Evolutionary conservation across 2,113 vertebrate genomes (phyloP).

Genomic region (Oreotrochilus melanogaster): DNA sequence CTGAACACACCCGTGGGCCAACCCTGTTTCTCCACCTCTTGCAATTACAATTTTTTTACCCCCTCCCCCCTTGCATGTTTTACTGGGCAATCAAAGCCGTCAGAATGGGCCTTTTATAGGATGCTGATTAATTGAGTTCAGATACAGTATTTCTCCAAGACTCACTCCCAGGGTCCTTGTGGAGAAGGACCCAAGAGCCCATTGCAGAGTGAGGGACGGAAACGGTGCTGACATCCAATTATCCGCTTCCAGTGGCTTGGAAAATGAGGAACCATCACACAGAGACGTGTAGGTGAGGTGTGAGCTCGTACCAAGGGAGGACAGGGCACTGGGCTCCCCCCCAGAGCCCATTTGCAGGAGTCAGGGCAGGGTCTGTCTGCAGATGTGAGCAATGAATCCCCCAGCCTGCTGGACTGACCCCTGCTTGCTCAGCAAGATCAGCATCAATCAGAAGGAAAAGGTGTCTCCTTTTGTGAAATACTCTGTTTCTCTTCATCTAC

Average conservation of each 20-base stretch:
- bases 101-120: neutral
- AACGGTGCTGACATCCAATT: neutral
- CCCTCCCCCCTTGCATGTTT: neutral
- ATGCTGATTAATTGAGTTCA: neutral
- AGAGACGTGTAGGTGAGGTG: neutral
- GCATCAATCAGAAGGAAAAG: neutral
- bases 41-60: neutral
- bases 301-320: neutral
- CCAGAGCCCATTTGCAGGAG: rapidly evolving
- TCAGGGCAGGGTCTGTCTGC: neutral
- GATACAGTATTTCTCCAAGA: neutral
- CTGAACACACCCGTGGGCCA: neutral
- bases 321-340: neutral
- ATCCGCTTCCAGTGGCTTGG: neutral
- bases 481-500: neutral
- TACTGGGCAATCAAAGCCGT: neutral
- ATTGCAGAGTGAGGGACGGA: neutral
- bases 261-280: neutral
- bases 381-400: neutral
- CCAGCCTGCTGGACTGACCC: neutral
- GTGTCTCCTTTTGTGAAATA: neutral
- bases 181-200: neutral
- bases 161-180: neutral
- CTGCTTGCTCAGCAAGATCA: neutral
- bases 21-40: neutral